Base-by-base conservation (phyloP, 2,113 vertebrate species). In the Megaceryle maxima region DNA sequence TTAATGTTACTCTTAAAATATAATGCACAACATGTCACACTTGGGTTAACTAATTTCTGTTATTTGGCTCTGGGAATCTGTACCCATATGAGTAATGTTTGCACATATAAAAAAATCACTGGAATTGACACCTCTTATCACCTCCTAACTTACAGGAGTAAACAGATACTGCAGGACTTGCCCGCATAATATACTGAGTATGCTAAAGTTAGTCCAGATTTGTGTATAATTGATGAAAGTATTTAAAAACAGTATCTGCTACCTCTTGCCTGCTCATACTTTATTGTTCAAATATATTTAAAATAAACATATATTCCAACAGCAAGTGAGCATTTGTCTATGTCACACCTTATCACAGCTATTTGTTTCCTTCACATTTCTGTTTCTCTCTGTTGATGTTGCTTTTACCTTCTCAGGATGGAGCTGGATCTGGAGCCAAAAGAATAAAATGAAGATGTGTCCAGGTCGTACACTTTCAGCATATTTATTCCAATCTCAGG, bases 401-500 rank as follows among this genome's bases (percentile, higher is more conserved):
- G 28, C 17, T 87, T 96, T 92, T 76, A 62, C 81, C 67, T 96
- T 92, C 53, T 92, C 43, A 64, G 50, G 69, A 87, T 35, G 13
- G n/a, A 91, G 84, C 33, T 73, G 39, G 15, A 78, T 84, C 37
- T 2, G 3, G 53, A 91, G 77, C 66, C 78, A 89, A 87, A 89
- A 87, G 33, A 95, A 87, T 48, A 69, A 94, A 85, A 79, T 53
- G 76, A 94, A 84, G 73, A 78, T 46, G 56, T 82, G 69, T 75
- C 69, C 89, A 92, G 87, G 68, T 94, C 62, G 9, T 68, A 59
- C 48, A 31, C 33, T 91, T 95, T 86, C 79, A 63, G 41, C 43
- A 17, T 92, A 91, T 92, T 96, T 94, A 72, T 95, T 95, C 63
- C 69, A 87, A 6, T 70, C 73, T 75, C 60, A 82, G 80, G 69